Base-by-base conservation (phyloP, 1,140 invertebrate genomes). In the Dolichoris vasculosae region DNA sequence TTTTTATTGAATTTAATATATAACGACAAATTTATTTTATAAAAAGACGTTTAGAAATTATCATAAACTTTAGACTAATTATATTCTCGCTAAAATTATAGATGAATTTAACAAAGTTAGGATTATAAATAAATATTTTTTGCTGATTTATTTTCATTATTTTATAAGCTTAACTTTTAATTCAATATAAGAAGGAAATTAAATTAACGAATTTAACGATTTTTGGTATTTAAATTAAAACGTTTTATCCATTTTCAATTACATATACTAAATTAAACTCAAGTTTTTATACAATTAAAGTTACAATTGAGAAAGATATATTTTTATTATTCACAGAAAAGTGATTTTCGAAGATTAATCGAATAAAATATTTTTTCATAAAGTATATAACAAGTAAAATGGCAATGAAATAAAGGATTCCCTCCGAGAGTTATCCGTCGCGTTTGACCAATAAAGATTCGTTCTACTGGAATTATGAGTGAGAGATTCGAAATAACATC, bases 381-480 rank as follows among this genome's bases (percentile, higher is more conserved):
- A 69, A 69, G 20, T 69, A 38, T 38, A 67, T 23, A 69, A 0
- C 15, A 69, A 69, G 67, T 20, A 20, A 69, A 35, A 69, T 69
- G 8, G 15, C 32, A 43, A 43, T 73, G 26, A 32, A 55, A 55
- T 51, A 51, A 77, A 8, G 15, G 46, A 32, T 67, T 64, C n/a
- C 13, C 59, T 23, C 59, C 9, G 17, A 67, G n/a, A 30, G 8
- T 55, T 20, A 73, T 46, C 46, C 17, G 30, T 51, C 30, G 40
- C 13, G 46, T 9, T 55, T 78, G 59, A 55, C 48, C 35, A 79
- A 79, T 84, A 79, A 78, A 26, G 75, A 79, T 40, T 69, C 43
- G 76, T 55, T 84, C 55, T 38, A 71, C 46, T 55, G 75, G 76
- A 79, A 84, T 79, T 78, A 77, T 55, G 43, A 55, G 59, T 83